A percentile compares a stretch with the other conserved stretches of the same genome.
These are phyloP conservation scores for Lasioglossum malachurum DNA, from an alignment of 2,888 invertebrate genomes.

Conservation along the genomic window DNA sequence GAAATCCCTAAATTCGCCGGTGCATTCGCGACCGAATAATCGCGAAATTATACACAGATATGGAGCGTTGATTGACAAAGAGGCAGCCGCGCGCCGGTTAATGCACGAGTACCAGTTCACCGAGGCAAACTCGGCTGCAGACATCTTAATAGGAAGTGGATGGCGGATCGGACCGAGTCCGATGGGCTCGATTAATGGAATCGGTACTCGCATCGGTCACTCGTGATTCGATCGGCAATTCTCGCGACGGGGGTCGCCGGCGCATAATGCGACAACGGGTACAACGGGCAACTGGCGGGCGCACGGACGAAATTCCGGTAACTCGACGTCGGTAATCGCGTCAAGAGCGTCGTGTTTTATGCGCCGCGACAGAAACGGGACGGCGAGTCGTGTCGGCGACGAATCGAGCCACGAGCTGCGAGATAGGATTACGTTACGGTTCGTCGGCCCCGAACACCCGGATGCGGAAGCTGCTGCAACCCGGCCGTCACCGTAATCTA, in stretches of 20 bases:
- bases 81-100: background rate
- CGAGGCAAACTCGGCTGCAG: background rate
- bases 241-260: conserved; percentile 27
- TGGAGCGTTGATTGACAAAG: background rate
- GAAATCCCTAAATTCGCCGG: background rate
- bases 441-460: conserved; percentile 60
- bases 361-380: conserved; percentile 50
- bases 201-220: conserved; percentile 12
- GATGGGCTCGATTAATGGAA: background rate
- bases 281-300: conserved; percentile 31
- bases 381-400: conserved; percentile 54
- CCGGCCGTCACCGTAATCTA: conserved; percentile 59
- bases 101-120: background rate
- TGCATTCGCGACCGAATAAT: background rate
- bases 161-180: background rate
- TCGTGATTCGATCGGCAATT: conserved; percentile 20
- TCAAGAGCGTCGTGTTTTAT: conserved; percentile 57
- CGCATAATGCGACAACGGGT: conserved; percentile 26
- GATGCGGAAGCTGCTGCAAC: conserved; percentile 56
- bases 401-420: conserved; percentile 59
- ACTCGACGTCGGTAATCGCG: conserved; percentile 53
- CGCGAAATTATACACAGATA: background rate
- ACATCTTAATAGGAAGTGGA: conserved; percentile 2
- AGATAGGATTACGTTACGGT: conserved; percentile 65
- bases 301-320: conserved; percentile 32